Percentiles rank a stretch among this genome's conserved stretches.
These are phyloP conservation scores for Caenorhabditis imperialis DNA, from an alignment of 2,888 invertebrate genomes.

Conservation along the genomic window DNA sequence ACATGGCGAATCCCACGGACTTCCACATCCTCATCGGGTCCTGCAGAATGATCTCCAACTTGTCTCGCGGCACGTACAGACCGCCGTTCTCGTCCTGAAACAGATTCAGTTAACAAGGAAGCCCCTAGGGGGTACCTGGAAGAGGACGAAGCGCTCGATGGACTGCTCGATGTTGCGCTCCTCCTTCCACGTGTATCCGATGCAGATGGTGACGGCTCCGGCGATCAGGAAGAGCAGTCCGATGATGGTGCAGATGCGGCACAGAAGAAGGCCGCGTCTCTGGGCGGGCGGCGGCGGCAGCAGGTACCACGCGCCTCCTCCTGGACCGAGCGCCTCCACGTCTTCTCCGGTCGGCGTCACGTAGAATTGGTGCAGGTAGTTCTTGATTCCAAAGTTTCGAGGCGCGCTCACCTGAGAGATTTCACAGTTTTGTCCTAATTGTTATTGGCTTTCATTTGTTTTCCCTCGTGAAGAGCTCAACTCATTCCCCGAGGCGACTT, in stretches of 20 bases:
- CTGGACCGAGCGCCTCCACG: conserved; percentile 60
- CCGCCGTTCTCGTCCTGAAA: conserved; percentile 74
- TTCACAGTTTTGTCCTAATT: background rate
- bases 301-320: conserved; percentile 69
- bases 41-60: conserved; percentile 67
- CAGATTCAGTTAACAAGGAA: background rate
- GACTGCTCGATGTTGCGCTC: conserved; percentile 64
- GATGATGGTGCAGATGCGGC: conserved; percentile 73
- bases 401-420: conserved; percentile 59
- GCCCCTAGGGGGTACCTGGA: conserved; percentile 49
- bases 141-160: conserved; percentile 61
- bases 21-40: conserved; percentile 77
- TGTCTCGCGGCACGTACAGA: conserved; percentile 74
- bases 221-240: conserved; percentile 73
- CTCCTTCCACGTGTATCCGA: conserved; percentile 76
- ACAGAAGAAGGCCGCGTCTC: conserved; percentile 71
- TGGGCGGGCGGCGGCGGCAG: conserved; percentile 75
- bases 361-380: conserved; percentile 77
- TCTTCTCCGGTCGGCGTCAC: conserved; percentile 73
- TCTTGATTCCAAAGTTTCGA: conserved; percentile 74
- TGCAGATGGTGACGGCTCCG: conserved; percentile 74
- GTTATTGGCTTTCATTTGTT: no score
- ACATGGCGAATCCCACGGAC: conserved; percentile 67
- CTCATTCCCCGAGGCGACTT: no score
- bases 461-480: no score